Percentiles rank a stretch among this genome's conserved stretches.
These are phyloP conservation scores for Agrochola circellaris DNA, from an alignment of 2,888 invertebrate species.

Conservation along the genomic window DNA sequence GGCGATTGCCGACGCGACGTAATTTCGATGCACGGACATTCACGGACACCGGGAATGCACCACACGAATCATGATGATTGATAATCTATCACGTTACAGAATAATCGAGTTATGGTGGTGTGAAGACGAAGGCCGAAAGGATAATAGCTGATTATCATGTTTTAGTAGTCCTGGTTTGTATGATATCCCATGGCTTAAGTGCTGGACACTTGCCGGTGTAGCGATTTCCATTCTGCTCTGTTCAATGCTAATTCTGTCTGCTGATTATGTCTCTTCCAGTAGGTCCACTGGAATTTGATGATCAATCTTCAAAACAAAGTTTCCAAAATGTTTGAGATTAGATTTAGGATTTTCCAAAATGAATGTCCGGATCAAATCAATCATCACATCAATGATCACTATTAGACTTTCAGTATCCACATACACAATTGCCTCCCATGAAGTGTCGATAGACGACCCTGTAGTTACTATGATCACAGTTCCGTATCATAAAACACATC, in stretches of 20 bases:
- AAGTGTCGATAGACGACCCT: no score
- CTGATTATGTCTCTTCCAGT: not conserved
- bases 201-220: not conserved
- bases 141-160: slow-evolving; percentile 49
- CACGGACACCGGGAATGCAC: slow-evolving; percentile 53
- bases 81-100: slow-evolving; percentile 53
- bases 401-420: no score
- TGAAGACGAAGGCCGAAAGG: slow-evolving; percentile 43
- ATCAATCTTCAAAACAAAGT: no score
- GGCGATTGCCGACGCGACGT: slow-evolving; percentile 47
- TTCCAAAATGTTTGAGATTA: no score
- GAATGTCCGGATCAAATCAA: no score
- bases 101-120: slow-evolving; percentile 51
- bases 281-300: no score
- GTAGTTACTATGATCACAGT: not conserved
- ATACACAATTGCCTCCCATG: no score
- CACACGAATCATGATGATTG: slow-evolving; percentile 62
- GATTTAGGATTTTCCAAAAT: no score
- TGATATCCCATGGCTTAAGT: not conserved
- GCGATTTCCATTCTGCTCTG: not conserved
- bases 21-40: slow-evolving; percentile 64
- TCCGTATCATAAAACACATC: not conserved
- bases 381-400: no score
- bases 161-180: slow-evolving; percentile 40
- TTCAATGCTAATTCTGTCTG: not conserved